Conservation (phyloP, 2,797 vertebrate species). For the Takifugu rubripes region DNA sequence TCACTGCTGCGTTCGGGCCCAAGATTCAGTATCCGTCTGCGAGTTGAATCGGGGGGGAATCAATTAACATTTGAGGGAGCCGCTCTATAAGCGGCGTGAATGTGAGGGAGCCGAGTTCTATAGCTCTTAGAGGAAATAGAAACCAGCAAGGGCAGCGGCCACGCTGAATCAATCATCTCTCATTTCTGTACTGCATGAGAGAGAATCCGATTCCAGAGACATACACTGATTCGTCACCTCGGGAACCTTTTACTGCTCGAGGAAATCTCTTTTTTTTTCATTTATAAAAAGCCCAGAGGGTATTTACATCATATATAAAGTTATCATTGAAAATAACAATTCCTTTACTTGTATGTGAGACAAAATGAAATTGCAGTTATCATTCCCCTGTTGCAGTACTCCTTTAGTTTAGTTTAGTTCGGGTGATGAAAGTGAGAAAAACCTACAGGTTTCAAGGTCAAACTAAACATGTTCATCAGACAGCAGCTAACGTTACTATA, state of each 20-base stretch:
- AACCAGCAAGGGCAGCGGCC: slow-evolving; percentile 13
- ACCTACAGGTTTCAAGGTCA: too few species aligned
- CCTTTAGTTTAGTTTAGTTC: too few species aligned
- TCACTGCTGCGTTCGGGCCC: slow-evolving; percentile 9
- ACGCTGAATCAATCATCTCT: slow-evolving; percentile 32
- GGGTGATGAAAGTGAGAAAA: too few species aligned
- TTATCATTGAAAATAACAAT: neutral
- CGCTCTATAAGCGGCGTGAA: slow-evolving; percentile 9
- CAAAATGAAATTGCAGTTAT: too few species aligned
- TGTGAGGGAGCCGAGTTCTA: slow-evolving; percentile 17
- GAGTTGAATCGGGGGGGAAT: slow-evolving; percentile 16
- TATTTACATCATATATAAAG: neutral
- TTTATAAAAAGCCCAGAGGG: neutral
- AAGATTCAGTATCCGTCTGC: neutral
- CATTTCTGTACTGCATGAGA: slow-evolving; percentile 34
- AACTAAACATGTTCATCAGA: too few species aligned
- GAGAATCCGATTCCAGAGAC: slow-evolving; percentile 25
- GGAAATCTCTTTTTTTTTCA: neutral
- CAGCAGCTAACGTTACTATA: too few species aligned
- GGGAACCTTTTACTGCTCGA: slow-evolving; percentile 15
- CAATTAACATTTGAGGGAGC: slow-evolving; percentile 25
- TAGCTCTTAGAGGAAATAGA: slow-evolving; percentile 41
- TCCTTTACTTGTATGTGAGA: too few species aligned
- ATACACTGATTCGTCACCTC: slow-evolving; percentile 16
- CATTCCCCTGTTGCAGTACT: too few species aligned